Evolutionary conservation across 1,140 invertebrate genomes (phyloP).

Genomic region (Himalopsyche phryganea): DNA sequence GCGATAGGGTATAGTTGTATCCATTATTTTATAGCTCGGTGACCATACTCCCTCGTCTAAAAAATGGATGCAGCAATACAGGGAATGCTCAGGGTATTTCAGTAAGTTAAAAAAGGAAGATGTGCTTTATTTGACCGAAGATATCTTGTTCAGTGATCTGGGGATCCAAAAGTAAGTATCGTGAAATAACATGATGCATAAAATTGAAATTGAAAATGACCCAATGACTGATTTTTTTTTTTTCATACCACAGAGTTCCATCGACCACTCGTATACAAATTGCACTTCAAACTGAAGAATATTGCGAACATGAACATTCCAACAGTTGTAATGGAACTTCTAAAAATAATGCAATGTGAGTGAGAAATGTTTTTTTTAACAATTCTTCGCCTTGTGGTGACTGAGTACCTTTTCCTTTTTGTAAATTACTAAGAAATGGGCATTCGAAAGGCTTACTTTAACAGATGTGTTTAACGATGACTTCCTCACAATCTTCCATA

Average conservation of each 20-base stretch:
- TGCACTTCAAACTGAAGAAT: constrained; percentile 26
- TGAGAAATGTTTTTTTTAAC: not conserved
- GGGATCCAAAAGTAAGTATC: constrained; percentile 26
- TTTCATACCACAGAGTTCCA: constrained; percentile 17
- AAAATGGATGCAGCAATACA: constrained; percentile 33
- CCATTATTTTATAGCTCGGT: constrained; percentile 18
- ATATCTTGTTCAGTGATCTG: constrained; percentile 22
- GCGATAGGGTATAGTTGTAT: too few species aligned
- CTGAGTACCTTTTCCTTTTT: too few species aligned
- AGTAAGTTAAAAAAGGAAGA: constrained; percentile 32
- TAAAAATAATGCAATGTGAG: constrained; percentile 6
- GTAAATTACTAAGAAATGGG: too few species aligned
- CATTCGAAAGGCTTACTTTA: too few species aligned
- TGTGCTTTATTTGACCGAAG: constrained; percentile 19
- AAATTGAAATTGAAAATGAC: not conserved
- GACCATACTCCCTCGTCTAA: constrained; percentile 27
- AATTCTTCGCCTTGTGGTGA: too few species aligned
- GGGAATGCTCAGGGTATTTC: constrained; percentile 32
- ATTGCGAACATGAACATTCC: constrained; percentile 26
- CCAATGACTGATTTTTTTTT: not conserved
- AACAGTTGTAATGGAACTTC: not conserved
- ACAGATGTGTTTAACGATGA: too few species aligned
- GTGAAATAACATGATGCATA: not conserved
- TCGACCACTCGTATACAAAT: constrained; percentile 28
- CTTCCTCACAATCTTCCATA: too few species aligned